Evolutionary conservation across 1,140 invertebrate species (phyloP).

Genomic region (Ceratoteleas bidentatus): DNA sequence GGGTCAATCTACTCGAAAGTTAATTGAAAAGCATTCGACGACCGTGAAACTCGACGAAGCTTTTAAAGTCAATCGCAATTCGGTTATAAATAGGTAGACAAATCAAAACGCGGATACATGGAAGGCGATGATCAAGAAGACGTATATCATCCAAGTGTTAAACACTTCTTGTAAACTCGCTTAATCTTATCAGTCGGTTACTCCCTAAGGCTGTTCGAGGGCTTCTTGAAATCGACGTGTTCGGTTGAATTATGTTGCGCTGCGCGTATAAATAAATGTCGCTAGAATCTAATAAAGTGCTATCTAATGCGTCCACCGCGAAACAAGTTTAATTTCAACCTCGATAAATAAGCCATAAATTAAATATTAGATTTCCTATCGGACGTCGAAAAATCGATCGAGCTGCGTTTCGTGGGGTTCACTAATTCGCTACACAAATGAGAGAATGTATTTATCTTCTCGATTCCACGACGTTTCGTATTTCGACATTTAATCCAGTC

Average conservation of each 20-base stretch:
- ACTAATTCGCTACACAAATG: conserved; percentile 5
- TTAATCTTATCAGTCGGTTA: conserved; percentile 66
- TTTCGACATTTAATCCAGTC: too few species aligned
- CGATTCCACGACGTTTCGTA: too few species aligned
- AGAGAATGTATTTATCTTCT: conserved; percentile 9
- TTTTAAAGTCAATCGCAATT: not conserved
- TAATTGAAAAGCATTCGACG: not conserved
- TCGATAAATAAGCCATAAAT: conserved; percentile 9
- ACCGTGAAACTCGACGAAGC: not conserved
- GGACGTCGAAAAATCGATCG: conserved; percentile 5
- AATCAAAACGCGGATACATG: not conserved
- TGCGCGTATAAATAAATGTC: conserved; percentile 8
- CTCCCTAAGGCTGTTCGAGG: conserved; percentile 31
- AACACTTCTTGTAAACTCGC: conserved; percentile 62
- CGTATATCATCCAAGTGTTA: conserved; percentile 7
- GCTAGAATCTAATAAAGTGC: conserved; percentile 5
- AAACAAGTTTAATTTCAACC: conserved; percentile 29
- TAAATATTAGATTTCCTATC: conserved; percentile 23
- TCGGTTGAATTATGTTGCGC: not conserved
- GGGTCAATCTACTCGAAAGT: too few species aligned
- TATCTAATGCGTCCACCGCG: not conserved
- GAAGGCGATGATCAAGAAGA: conserved; percentile 34
- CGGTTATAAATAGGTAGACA: not conserved
- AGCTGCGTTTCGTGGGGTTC: not conserved
- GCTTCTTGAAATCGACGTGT: conserved; percentile 39